These are phyloP conservation scores for Dryocosmus kuriphilus DNA, from an alignment of 2,888 invertebrate species.

Conservation along the genomic window DNA sequence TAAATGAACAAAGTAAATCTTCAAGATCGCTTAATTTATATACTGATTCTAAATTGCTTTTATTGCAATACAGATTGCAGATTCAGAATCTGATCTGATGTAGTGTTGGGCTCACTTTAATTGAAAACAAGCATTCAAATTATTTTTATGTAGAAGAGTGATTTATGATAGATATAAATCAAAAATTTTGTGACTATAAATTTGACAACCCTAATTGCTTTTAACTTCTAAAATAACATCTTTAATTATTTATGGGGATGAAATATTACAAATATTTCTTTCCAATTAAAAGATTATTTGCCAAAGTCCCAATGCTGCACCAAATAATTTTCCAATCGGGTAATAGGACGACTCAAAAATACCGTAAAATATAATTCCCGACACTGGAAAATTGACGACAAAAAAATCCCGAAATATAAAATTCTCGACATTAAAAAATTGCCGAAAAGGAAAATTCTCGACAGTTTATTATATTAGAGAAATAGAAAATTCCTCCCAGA, in stretches of 20 bases:
- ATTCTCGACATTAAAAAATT: no score
- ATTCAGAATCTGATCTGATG: neutral
- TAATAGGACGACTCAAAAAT: no score
- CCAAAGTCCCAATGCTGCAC: no score
- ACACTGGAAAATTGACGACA: no score
- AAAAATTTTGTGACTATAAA: slow-evolving; percentile 14
- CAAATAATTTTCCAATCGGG: neutral
- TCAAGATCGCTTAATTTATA: slow-evolving; percentile 23
- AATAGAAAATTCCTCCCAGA: no score
- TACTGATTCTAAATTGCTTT: slow-evolving; percentile 24
- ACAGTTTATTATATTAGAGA: no score
- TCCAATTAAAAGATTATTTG: neutral
- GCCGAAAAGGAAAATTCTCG: no score
- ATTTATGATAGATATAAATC: slow-evolving; percentile 17
- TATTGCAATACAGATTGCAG: slow-evolving; percentile 26
- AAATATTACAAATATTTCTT: neutral
- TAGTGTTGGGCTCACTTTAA: slow-evolving; percentile 1
- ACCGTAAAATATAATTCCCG: no score
- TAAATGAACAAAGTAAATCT: neutral
- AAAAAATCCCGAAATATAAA: no score
- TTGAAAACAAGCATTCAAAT: slow-evolving; percentile 26
- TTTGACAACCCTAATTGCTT: slow-evolving; percentile 14
- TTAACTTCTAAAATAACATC: neutral
- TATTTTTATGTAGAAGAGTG: neutral
- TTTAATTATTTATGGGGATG: neutral